Base-by-base conservation (phyloP, 1,140 invertebrate genomes). In the Aporrectodea caliginosa region DNA sequence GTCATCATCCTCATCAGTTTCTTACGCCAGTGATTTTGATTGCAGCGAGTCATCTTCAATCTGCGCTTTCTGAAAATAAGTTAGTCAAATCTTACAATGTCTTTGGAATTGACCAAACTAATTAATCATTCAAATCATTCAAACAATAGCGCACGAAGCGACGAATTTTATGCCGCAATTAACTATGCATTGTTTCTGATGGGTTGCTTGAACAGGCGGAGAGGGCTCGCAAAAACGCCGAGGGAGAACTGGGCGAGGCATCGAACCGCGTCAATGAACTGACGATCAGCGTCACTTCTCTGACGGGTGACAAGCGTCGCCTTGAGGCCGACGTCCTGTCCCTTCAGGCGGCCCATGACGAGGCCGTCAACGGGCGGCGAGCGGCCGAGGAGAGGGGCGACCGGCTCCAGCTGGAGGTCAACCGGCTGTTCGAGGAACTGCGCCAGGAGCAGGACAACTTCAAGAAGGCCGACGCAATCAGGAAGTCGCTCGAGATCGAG, bases 341-440 rank as follows among this genome's bases (percentile, higher is more conserved):
- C 78, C 85, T 88, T 83, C 86, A 93, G 90, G 94, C 95, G 86
- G 97, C 98, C 88, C 91, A 98, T 84, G 96, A 98, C 88, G 97
- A 98, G 89, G 93, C 97, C 83, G 90, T 97, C 84, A 97, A 97
- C 90, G 83, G 81, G 80, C 84, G 85, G 69, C 80, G 85, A 29
- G 87, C 87, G 33, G 87, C 87, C 73, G 85, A 88, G 73, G 88
- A 88, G 74, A 83, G 88, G 30, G 86, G 87, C 58, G 86, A 88
- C 79, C 83, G 71, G 35, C 79, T 82, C 35, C 82, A 83, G 43
- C 81, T 82, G 69, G 87, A 88, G 80, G 84, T 85, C 70, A 83
- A 83, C 80, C 81, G 88, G 35, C 84, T 88, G 68, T 82, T 85
- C 31, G 87, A 88, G 79, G 88, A 88, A 78, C 86, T 88, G 32